These are phyloP conservation scores for Tenthredo mesomela DNA, from an alignment of 2,888 invertebrate genomes.

Conservation along the genomic window DNA sequence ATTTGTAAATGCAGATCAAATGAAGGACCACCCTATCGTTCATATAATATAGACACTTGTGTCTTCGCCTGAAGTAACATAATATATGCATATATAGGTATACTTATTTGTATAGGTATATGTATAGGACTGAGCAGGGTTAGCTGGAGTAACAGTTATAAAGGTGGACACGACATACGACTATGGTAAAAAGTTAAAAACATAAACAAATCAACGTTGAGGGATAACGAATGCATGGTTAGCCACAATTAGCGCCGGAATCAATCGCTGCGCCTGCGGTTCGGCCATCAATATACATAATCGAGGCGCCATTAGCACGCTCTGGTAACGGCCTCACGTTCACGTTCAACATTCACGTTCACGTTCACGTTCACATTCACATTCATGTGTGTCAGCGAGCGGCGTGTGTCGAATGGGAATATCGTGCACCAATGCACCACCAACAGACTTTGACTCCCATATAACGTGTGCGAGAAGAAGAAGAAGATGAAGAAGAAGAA, in stretches of 20 bases:
- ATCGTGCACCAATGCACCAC: not conserved
- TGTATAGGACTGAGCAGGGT: not conserved
- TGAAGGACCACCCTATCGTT: not conserved
- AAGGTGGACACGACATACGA: not conserved
- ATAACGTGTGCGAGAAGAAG: not conserved
- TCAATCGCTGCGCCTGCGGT: conserved; percentile 65
- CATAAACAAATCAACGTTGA: conserved; percentile 60
- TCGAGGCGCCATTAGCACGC: conserved; percentile 68
- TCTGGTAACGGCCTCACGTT: conserved; percentile 55
- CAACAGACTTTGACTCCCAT: not conserved
- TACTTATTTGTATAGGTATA: not conserved
- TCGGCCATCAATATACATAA: conserved; percentile 70
- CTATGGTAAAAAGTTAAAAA: conserved; percentile 32
- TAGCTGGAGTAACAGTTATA: conserved; percentile 15
- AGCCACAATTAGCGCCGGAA: conserved; percentile 70
- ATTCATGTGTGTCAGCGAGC: conserved; percentile 21
- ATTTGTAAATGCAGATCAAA: no score
- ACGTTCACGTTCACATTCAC: conserved; percentile 6
- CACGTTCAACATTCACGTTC: conserved; percentile 11
- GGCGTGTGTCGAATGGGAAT: conserved; percentile 23
- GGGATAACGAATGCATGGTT: conserved; percentile 66
- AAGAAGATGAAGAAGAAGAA: not conserved
- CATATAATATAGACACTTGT: not conserved
- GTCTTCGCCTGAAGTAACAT: not conserved
- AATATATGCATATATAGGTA: not conserved